These are phyloP conservation scores for Drosophila dunni DNA, from an alignment of 1,140 invertebrate genomes.

Conservation along the genomic window DNA sequence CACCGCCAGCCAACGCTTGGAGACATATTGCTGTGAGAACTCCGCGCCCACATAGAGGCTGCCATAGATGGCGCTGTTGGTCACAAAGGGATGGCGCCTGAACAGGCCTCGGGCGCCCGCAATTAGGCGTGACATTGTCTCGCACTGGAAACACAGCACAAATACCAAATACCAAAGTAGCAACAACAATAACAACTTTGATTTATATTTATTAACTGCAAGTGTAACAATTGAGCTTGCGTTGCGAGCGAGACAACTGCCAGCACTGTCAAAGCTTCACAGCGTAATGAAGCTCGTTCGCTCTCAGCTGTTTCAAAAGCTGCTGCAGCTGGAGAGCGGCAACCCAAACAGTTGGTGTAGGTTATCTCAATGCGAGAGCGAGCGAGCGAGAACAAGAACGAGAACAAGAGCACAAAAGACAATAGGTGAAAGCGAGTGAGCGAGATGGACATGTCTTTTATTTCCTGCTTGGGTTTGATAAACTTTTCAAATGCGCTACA, in stretches of 20 bases:
- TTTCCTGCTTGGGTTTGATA: slow-evolving; percentile 25
- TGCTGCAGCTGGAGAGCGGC: slow-evolving; percentile 16
- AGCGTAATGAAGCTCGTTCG: slow-evolving; percentile 28
- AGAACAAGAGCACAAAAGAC: not conserved
- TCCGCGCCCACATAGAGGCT: slow-evolving; percentile 91
- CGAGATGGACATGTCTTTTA: slow-evolving; percentile 14
- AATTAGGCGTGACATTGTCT: slow-evolving; percentile 58
- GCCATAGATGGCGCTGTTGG: slow-evolving; percentile 91
- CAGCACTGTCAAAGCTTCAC: slow-evolving; percentile 41
- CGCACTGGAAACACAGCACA: slow-evolving; percentile 3
- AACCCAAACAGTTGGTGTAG: not conserved
- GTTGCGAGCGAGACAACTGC: slow-evolving; percentile 17
- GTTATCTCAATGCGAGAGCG: slow-evolving; percentile 11
- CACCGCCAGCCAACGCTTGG: slow-evolving; percentile 84
- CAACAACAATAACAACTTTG: slow-evolving; percentile 26
- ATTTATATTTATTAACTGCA: slow-evolving; percentile 43
- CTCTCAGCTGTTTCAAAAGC: slow-evolving; percentile 44
- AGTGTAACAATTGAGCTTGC: slow-evolving; percentile 24
- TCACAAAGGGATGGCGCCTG: slow-evolving; percentile 87
- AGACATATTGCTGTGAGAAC: slow-evolving; percentile 90
- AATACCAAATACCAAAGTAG: not conserved
- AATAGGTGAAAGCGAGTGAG: not conserved
- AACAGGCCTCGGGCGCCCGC: slow-evolving; percentile 74
- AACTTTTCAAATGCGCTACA: slow-evolving; percentile 11
- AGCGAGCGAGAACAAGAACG: too few species aligned